A percentile compares a stretch with the other conserved stretches of the same genome.
Evolutionary conservation across 2,888 invertebrate species (phyloP).

Genomic region (Pomacea canaliculata): DNA sequence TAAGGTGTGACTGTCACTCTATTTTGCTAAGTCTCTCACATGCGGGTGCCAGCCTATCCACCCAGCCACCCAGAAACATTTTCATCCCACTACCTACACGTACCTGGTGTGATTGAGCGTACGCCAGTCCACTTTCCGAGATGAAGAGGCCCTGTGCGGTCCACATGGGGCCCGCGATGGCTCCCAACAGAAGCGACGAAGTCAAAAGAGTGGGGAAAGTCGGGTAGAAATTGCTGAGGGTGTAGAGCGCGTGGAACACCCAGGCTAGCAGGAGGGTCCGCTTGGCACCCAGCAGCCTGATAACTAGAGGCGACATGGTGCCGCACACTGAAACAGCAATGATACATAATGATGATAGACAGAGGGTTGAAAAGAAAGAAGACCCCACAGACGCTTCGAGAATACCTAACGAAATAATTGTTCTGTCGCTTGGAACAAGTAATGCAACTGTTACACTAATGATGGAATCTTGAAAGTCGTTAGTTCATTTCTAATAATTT

Average conservation of each 20-base stretch:
- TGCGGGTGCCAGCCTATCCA: too few species aligned
- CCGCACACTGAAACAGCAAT: conserved; percentile 19
- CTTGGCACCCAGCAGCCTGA: conserved; percentile 26
- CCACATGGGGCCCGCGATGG: conserved; percentile 61
- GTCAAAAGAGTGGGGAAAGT: conserved; percentile 55
- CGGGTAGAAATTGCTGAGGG: conserved; percentile 59
- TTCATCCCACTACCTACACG: too few species aligned
- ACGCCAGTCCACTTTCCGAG: conserved; percentile 50
- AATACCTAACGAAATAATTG: too few species aligned
- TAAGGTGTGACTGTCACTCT: too few species aligned
- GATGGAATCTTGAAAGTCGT: too few species aligned
- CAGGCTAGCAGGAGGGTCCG: conserved; percentile 48
- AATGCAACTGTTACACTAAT: too few species aligned
- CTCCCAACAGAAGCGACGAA: conserved; percentile 57
- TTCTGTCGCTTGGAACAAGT: too few species aligned
- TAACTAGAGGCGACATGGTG: conserved; percentile 19
- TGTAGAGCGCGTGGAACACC: conserved; percentile 53
- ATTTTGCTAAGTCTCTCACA: too few species aligned
- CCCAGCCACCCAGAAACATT: too few species aligned
- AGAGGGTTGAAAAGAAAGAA: too few species aligned
- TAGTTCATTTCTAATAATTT: too few species aligned
- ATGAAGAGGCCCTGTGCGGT: conserved; percentile 62
- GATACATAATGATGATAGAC: not conserved
- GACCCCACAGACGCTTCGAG: too few species aligned
- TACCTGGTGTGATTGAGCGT: conserved; percentile 39